Base-by-base conservation (phyloP, 2,113 vertebrate species). In the Notarius quadriscutis region DNA sequence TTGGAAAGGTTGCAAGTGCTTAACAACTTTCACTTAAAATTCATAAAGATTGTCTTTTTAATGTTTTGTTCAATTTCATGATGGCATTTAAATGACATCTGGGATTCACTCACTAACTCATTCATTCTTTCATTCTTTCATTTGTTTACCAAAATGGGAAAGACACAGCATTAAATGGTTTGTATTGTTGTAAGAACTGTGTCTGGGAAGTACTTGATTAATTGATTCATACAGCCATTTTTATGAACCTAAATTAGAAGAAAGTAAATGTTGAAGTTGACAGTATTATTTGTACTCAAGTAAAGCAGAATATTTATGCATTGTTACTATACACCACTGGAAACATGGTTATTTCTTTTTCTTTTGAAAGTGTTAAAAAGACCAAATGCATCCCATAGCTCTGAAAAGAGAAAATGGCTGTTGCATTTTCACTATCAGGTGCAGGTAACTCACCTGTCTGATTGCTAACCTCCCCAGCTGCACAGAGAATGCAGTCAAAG, bases 381-480 rank as follows among this genome's bases (percentile, higher is more conserved):
- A 10, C 63, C 10, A n/a, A 67, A 72, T 17, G 17, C 25, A 41
- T 41, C 30, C 65, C 6, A 34, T 7, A 72, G 27, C 30, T 75
- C 25, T 75, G 34, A 22, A 48, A 51, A 78, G 5, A 50, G 25
- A n/a, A 15, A 20, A 25, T 27, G 20, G 67, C 14, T 55, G 25
- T 85, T n/a, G 17, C 17, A 34, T 67, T 60, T 57, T 69, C 20
- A 2, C n/a, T 69, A 20, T 27, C 63, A 65, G 50, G 17, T 67
- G 7, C 55, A 65, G 74, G 65, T 51, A 58, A 81, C 86, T 82
- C 48, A 93, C 93, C 89, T 91, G 92, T 91, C 86, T 92, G 86
- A 91, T 93, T 94, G 89, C 91, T 93, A 88, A 94, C 89, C 88
- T 91, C 90, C 77, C 92, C 92, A 90, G 92, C 90, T 86, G 91